Percentiles rank a stretch among this genome's conserved stretches.
phyloP scores from a whole-genome alignment of 2,797 vertebrate genomes.

The Pangasius macronema region DNA sequence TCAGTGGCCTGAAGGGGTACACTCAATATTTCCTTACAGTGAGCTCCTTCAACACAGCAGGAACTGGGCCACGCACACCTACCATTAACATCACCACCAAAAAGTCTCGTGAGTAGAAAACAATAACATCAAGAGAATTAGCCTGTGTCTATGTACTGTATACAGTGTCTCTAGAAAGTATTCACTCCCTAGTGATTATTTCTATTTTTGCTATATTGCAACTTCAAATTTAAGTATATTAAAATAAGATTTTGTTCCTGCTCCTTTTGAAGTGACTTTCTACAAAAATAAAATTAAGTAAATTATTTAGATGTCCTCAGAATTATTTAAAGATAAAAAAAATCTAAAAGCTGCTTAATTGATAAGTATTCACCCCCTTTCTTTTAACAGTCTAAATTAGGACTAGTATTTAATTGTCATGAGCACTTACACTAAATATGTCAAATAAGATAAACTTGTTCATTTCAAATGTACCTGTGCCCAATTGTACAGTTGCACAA shows the following conservation, averaged over 20 bases:
- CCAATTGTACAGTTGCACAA: background rate
- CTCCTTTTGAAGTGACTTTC: background rate
- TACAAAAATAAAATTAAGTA: background rate
- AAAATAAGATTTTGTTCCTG: background rate
- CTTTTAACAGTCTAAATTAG: background rate
- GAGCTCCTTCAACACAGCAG: slow-evolving; percentile 92
- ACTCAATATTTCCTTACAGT: slow-evolving; percentile 86
- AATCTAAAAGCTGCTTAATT: background rate
- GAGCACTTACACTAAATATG: background rate
- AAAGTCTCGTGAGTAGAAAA: slow-evolving; percentile 85
- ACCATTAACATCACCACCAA: slow-evolving; percentile 92
- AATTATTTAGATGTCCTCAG: background rate
- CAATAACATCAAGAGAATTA: background rate
- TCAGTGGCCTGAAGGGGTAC: slow-evolving; percentile 83
- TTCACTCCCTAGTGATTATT: background rate
- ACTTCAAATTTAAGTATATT: background rate
- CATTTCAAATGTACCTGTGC: background rate
- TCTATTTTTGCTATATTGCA: background rate
- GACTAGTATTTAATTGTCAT: background rate
- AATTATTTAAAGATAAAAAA: background rate
- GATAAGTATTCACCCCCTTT: background rate
- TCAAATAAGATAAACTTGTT: background rate
- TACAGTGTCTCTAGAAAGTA: background rate
- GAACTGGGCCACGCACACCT: slow-evolving; percentile 85
- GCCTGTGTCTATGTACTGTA: background rate